Base-by-base conservation (phyloP, 2,797 vertebrate genomes). In the Liparis tanakae region DNA sequence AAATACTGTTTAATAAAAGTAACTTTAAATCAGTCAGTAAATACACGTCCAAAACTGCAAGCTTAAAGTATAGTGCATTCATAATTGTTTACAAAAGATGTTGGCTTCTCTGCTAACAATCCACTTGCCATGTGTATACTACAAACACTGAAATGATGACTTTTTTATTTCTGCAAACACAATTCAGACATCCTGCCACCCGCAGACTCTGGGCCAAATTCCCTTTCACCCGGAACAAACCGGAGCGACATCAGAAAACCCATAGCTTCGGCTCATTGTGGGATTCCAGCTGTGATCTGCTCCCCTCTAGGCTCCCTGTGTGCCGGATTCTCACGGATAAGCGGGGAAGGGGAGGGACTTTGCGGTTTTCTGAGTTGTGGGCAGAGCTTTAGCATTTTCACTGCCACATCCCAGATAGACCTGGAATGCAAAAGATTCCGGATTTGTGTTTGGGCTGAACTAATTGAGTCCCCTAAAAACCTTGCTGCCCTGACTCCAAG, bases 381-480 rank as follows among this genome's bases (percentile, higher is more conserved):
- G 75, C 65, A 83, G 76, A 86, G 89, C 78, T 87, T 79, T 81
- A 82, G 81, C 85, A 76, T 89, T 81, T 90, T 79, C 70, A 44
- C 57, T 8, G n/a, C 70, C 75, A 92, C 79, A 92, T 89, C 90
- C 87, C 82, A 83, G 81, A 90, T 84, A 90, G 86, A 87, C 87
- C 81, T 85, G 87, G 84, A 90, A 92, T 88, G 81, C 60, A 69
- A 64, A 82, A 78, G 80, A 85, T 83, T 88, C 84, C 14, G 89
- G 88, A 92, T 94, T 93, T 93, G 88, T 92, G 88, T 92, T 87
- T 79, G 84, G 87, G 89, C 89, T 90, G 90, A 94, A 91, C 93
- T 94, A 93, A 95, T 93, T 93, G 86, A 94, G 92, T 88, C 88
- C 81, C 88, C 86, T 82, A 80, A 90, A 92, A 87, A 89, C 84